phyloP scores from a whole-genome alignment of 92 coral and sea anemone genomes.

The Scolanthus callimorphus region DNA sequence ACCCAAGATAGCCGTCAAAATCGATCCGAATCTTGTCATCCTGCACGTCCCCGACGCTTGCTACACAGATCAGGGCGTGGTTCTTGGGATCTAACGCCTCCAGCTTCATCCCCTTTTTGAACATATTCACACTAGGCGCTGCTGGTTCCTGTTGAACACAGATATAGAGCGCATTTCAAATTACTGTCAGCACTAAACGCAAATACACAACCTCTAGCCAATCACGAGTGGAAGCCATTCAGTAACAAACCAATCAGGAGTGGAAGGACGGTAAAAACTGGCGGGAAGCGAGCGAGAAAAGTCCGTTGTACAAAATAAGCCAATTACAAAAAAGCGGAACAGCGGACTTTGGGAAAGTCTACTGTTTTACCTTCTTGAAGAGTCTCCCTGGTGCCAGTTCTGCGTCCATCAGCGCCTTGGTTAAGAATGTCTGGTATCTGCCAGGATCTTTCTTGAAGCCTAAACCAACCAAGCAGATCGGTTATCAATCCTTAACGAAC shows the following conservation, averaged over 20 bases:
- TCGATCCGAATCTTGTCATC: constrained; percentile 84
- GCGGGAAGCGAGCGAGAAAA: too few species aligned
- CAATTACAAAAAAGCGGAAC: too few species aligned
- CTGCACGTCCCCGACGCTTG: constrained; percentile 78
- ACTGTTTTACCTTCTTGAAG: constrained; percentile 86
- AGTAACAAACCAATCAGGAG: too few species aligned
- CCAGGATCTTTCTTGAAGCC: constrained; percentile 83
- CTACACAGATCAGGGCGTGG: constrained; percentile 87
- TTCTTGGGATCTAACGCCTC: constrained; percentile 96
- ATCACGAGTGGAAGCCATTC: too few species aligned
- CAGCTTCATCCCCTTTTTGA: constrained; percentile 70
- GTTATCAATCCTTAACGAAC: too few species aligned
- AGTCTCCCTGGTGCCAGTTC: constrained; percentile 86
- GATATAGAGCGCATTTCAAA: neutral
- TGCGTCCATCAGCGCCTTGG: constrained; percentile 49
- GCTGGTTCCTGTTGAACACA: constrained; percentile 60
- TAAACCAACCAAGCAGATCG: too few species aligned
- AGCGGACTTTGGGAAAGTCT: too few species aligned
- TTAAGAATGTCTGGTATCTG: constrained; percentile 64
- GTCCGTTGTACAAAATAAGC: too few species aligned
- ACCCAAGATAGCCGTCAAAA: constrained; percentile 93
- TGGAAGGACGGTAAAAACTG: too few species aligned
- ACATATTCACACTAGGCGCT: constrained; percentile 62
- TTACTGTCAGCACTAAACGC: too few species aligned
- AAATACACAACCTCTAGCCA: too few species aligned